Base-by-base conservation (phyloP, 2,888 invertebrate genomes). In the Achlya flavicornis region DNA sequence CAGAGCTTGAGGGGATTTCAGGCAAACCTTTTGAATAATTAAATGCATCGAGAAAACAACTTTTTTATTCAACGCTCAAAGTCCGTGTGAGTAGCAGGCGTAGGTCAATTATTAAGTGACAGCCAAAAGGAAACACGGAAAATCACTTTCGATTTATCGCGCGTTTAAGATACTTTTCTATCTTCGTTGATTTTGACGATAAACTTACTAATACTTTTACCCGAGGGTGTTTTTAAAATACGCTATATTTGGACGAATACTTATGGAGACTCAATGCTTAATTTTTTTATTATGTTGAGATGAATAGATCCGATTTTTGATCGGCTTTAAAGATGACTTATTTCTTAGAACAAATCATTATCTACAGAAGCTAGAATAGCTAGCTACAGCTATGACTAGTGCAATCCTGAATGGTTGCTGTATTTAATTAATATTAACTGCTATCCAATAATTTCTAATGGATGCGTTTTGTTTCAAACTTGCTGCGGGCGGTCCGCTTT, bases 1-100 rank as follows among this genome's bases (percentile, higher is more conserved):
- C 83, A 79, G 73, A 79, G 78, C 73, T 71, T 74, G 77, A 78
- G 82, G 82, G 87, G 86, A 88, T 86, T 87, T 88, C 80, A 80
- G 80, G 80, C 74, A 87, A 89, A 89, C 85, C 87, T 89, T 89
- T 89, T 93, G 91, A 92, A 93, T 93, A 92, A 90, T 91, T 91
- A 91, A 92, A 85, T 88, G 86, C 79, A 85, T 83, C 76, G 78
- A 75, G 78, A 75, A 75, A 77, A 72, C 78, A 82, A 89, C 86
- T 90, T 91, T 87, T 88, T 85, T 81, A 82, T 85, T 53, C 53
- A 53, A 10, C 77, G 68, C 72, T 79, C 74, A 77, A 77, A 75
- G 81, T 81, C 78, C 81, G 69, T 71, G 69, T 74, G 77, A 81
- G 76, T 76, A 16, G 16, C 38, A 14, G 41, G 10, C 19, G 75